Conservation (phyloP, 2,888 invertebrate species). For the Tetragonula carbonaria region DNA sequence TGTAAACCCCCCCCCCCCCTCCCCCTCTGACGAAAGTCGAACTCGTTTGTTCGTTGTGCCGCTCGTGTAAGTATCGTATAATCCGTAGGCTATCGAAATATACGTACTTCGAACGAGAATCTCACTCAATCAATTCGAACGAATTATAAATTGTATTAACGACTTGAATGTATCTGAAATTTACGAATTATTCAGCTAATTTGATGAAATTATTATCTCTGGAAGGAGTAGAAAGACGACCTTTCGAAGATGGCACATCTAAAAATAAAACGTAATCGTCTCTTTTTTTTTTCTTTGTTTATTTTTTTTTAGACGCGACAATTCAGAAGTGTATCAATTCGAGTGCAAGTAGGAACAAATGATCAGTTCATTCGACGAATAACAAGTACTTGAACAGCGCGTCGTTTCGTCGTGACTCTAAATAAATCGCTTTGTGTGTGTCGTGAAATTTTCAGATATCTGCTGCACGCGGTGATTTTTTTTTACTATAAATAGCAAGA, state of each 20-base stretch:
- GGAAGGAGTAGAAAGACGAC: too few relatives aligned
- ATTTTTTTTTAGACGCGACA: too few relatives aligned
- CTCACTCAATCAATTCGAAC: neutral
- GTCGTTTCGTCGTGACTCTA: neutral
- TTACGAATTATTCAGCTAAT: too few relatives aligned
- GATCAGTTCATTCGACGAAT: neutral
- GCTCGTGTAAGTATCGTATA: neutral
- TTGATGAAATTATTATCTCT: too few relatives aligned
- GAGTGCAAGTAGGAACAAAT: too few relatives aligned
- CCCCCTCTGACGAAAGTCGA: neutral
- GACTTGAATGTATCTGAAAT: too few relatives aligned
- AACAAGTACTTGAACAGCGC: neutral
- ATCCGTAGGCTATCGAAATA: neutral
- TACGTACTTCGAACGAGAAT: neutral
- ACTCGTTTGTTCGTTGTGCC: slow-evolving; percentile 4
- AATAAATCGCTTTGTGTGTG: neutral
- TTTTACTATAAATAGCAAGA: too few relatives aligned
- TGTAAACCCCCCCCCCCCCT: too few relatives aligned
- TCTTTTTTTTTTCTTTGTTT: too few relatives aligned
- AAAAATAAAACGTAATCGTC: too few relatives aligned
- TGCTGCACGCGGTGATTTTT: neutral
- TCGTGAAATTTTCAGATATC: neutral
- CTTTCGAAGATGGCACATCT: too few relatives aligned
- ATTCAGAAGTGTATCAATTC: too few relatives aligned
- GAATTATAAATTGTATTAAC: neutral